Base-by-base conservation (phyloP, 1,140 invertebrate genomes). In the Scaptomyza graminum region DNA sequence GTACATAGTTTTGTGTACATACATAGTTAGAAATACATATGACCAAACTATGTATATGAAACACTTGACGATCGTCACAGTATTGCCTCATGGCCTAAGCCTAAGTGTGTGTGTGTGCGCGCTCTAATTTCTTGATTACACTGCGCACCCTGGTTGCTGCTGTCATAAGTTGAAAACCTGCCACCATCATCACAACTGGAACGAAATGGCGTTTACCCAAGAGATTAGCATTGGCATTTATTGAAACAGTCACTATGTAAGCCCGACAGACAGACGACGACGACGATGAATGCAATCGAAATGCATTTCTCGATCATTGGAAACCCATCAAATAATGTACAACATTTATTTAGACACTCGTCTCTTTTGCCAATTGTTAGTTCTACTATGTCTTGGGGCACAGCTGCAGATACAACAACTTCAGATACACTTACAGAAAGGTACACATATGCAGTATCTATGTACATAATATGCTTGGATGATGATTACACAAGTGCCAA, bases 111-210 rank as follows among this genome's bases (percentile, higher is more conserved):
- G n/a, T 51, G 50, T 39, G 57, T 46, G 44, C 22, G 39, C 65
- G 82, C 74, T 87, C 82, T 85, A 85, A 85, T 85, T 85, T 85
- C 67, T 87, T 81, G 82, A 87, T 85, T 87, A 85, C 77, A 85
- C 78, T 81, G 62, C 34, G 57, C 56, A 49, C 41, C 25, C 43
- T 37, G 46, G 12, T 59, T 46, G 41, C 25, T 12, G 22, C 25
- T 12, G 22, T 50, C 34, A 51, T 46, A 46, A 66, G 52, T 60
- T 61, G 5, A 54, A 61, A 46, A 56, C 31, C 67, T 76, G 65
- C 56, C 44, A 55, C 63, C 56, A 71, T 61, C 61, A 60, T 61
- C 61, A 60, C 13, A 59, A 46, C 28, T 44, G 67, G 16, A 70
- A 25, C 60, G 41, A 70, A 13, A n/a, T 25, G 44, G 44, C 59